Evolutionary conservation across 2,113 vertebrate genomes (phyloP), one percentile per base, ranked within the genome.

Genomic region (Spea multiplicata): DNA sequence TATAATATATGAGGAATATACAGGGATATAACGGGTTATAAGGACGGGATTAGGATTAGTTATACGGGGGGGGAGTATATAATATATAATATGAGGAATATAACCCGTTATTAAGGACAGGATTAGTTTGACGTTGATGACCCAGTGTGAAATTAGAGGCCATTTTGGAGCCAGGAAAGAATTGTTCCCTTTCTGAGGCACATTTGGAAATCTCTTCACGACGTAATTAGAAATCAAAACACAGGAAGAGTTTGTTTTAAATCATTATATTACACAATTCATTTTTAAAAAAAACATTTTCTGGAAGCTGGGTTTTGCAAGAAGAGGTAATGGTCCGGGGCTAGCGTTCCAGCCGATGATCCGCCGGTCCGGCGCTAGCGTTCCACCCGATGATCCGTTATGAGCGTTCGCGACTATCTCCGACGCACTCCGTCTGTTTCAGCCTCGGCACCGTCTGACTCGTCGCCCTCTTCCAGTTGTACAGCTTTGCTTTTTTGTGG

Each of bases 401-500:
- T 78, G 75, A 48, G n/a, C 8, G 49, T 14, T 46, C 16, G 75
- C 73, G 66, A 55, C 65, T 83, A 88, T 81, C 81, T 85, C 76
- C 84, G 75, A 46, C 83, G 84, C 70, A 85, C 70, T 62, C 48
- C 81, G 66, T 84, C 86, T 49, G 86, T 70, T 62, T 85, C 86
- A 12, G 84, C 82, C 17, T 80, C 64, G 47, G 80, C 80, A 73
- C 12, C 74, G 61, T 73, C 44, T 67, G 76, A 70, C n/a, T 71
- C 59, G 64, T 13, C 67, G 17, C 47, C 77, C 74, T 16, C 16
- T 5, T n/a, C 16, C 4, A 44, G n/a, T 3, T 59, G 45, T 48
- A 76, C 44, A 3, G 4, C 3, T 3, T 13, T 14, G 16, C 14
- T 57, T 8, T 67, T 80, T 7, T 52, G 69, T 0, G 0, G 78